These are phyloP conservation scores for Oeneis ivallda DNA, from an alignment of 2,888 invertebrate genomes.

Conservation along the genomic window DNA sequence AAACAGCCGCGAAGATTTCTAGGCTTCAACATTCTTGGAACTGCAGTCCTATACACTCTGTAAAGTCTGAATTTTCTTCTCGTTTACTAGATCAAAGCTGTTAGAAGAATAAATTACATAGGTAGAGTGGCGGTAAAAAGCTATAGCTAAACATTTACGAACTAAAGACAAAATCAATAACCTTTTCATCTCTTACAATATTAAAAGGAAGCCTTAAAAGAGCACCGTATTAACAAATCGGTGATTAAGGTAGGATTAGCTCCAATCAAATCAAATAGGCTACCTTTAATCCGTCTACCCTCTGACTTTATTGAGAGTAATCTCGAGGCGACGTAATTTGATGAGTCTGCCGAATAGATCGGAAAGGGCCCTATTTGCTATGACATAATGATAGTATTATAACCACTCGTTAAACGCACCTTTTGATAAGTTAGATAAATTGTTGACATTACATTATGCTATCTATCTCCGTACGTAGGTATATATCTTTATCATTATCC, in stretches of 20 bases:
- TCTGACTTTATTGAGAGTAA: constrained; percentile 17
- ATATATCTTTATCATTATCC: no score
- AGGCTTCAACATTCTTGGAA: no score
- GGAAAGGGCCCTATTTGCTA: neutral
- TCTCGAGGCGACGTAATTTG: constrained; percentile 16
- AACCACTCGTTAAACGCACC: neutral
- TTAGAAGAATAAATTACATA: neutral
- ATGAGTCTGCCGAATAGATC: constrained; percentile 8
- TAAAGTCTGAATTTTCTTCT: no score
- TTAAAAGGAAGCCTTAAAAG: constrained; percentile 1
- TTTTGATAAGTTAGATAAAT: no score
- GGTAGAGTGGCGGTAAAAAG: neutral
- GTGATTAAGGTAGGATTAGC: constrained; percentile 15
- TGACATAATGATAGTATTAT: neutral
- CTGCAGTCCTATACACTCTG: no score
- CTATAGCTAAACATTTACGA: neutral
- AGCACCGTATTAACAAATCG: constrained; percentile 4
- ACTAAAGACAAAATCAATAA: neutral
- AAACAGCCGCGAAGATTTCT: no score
- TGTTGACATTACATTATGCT: no score
- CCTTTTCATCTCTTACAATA: neutral
- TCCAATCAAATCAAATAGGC: constrained; percentile 16
- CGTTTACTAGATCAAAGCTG: no score
- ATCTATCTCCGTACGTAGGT: no score
- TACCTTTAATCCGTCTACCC: constrained; percentile 20